Evolutionary conservation across 2,888 invertebrate genomes (phyloP), one percentile per base, ranked within the genome.

Genomic region (Heliconius hortense): DNA sequence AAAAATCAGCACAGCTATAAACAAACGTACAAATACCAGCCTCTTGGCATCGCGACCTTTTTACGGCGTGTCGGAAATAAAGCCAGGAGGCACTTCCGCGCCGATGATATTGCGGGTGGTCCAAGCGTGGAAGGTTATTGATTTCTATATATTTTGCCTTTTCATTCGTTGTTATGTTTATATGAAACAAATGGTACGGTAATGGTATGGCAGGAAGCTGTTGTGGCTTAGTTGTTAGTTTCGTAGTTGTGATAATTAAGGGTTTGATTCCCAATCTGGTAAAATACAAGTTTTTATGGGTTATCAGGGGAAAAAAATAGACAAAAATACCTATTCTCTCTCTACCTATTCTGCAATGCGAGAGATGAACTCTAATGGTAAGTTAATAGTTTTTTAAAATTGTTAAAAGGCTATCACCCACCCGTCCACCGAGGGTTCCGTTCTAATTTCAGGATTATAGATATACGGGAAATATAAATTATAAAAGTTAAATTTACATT

Each of bases 41-140:
- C 81, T 85, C 83, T 82, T 80, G 82, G 81, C 81, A 77, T 82
- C 80, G 84, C 79, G 83, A 84, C 83, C 82, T 86, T 88, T 90
- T 90, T 88, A 90, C 84, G 86, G 85, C 83, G 82, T 82, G 83
- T 81, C 87, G 89, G 89, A 89, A 88, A 90, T 90, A 90, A 89
- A 88, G 86, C 87, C 85, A 81, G 82, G 82, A 81, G 84, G 86
- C 82, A 85, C 85, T 88, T 87, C 87, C 86, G 84, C 68, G 76
- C 74, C 77, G 77, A 79, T 76, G 75, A 77, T 79, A 80, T 77
- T 68, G 68, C 3, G 72, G 77, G 73, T 78, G 84, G 84, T 78
- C 5, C 75, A 84, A 75, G 35, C 21, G 48, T 43, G 62, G n/a
- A 31, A 43, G 43, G n/a, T 28, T 48, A 39, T 72, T 48, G 28